A percentile compares a stretch with the other conserved stretches of the same genome.
These are phyloP conservation scores for Grallaria varia DNA, from an alignment of 2,113 vertebrate genomes.

Conservation along the genomic window DNA sequence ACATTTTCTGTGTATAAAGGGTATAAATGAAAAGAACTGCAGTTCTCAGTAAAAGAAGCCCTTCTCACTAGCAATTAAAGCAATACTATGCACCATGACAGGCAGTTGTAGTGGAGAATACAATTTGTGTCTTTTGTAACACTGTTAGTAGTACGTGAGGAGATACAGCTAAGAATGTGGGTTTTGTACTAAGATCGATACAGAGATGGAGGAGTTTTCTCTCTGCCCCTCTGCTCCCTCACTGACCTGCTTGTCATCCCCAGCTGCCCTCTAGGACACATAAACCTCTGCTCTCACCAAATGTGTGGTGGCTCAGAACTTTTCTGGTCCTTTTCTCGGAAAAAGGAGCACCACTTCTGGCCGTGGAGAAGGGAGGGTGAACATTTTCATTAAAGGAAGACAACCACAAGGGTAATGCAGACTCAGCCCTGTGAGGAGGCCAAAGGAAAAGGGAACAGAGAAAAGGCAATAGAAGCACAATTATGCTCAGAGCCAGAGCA, in stretches of 20 bases:
- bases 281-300: background rate
- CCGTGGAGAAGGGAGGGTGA: background rate
- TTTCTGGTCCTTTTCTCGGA: background rate
- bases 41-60: background rate
- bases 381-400: background rate
- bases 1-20: background rate
- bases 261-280: background rate
- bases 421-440: background rate
- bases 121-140: background rate
- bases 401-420: background rate
- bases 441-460: background rate
- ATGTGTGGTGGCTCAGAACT: background rate
- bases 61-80: background rate
- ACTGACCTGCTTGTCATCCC: background rate
- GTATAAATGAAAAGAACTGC: background rate
- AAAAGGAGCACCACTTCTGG: background rate
- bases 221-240: background rate
- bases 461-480: background rate
- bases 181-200: background rate
- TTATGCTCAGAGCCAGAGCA: background rate
- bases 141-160: too few species aligned
- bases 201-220: background rate
- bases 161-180: background rate
- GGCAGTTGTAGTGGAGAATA: background rate
- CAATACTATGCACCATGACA: background rate